phyloP scores from a whole-genome alignment of 1,140 invertebrate species.

The Globodera ellingtonae region DNA sequence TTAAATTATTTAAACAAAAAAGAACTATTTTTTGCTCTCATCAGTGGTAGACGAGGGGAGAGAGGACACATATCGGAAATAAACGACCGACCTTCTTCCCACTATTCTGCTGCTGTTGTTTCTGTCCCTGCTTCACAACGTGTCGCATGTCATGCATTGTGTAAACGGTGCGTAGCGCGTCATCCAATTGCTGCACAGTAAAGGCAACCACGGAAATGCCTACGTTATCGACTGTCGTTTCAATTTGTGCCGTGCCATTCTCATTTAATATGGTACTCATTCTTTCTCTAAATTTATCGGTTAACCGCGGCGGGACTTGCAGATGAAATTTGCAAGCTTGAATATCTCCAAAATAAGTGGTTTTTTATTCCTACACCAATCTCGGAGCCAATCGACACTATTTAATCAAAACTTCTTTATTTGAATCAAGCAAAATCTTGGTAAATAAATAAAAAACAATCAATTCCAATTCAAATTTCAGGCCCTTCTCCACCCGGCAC shows the following conservation, averaged over 20 bases:
- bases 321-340: no score
- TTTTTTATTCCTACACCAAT: no score
- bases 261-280: not conserved
- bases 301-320: no score
- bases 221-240: not conserved
- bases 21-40: no score
- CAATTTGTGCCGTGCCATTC: not conserved
- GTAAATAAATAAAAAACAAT: not conserved
- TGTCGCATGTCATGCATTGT: not conserved
- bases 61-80: no score
- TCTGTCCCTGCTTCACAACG: not conserved
- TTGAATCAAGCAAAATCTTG: not conserved
- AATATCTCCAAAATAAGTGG: no score
- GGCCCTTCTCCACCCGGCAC: slow-evolving; percentile 42
- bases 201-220: not conserved
- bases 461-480: slow-evolving; percentile 29
- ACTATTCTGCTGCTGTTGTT: not conserved
- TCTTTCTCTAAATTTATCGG: no score
- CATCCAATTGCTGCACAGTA: not conserved
- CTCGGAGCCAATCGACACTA: no score
- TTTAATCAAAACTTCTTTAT: no score
- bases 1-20: no score
- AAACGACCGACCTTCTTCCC: not conserved
- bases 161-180: not conserved
- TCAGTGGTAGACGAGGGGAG: no score